Conservation (phyloP, 2,888 invertebrate genomes). For the Euspilapteryx auroguttella region DNA sequence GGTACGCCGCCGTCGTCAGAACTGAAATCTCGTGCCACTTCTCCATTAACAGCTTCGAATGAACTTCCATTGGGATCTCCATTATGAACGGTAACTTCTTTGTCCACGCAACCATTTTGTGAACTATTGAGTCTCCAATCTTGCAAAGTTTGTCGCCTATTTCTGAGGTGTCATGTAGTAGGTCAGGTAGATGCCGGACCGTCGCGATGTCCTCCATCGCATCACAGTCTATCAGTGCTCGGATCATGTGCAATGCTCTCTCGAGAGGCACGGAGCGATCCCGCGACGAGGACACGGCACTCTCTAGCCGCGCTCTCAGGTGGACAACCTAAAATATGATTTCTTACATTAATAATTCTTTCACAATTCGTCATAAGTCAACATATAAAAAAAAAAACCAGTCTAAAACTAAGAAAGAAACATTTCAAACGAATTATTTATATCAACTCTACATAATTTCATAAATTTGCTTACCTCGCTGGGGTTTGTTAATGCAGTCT, state of each 20-base stretch:
- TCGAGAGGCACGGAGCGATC: conserved; percentile 84
- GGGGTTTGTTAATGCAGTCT: conserved; percentile 92
- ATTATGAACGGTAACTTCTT: conserved; percentile 96
- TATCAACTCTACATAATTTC: no score
- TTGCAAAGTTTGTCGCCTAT: conserved; percentile 91
- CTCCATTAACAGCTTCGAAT: conserved; percentile 93
- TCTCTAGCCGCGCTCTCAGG: conserved; percentile 84
- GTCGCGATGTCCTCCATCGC: conserved; percentile 96
- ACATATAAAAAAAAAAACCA: no score
- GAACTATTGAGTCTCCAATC: conserved; percentile 97
- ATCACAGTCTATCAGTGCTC: conserved; percentile 93
- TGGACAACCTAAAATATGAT: conserved; percentile 65
- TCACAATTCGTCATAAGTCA: no score
- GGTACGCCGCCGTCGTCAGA: conserved; percentile 91
- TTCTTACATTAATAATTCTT: conserved; percentile 2
- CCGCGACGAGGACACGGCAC: conserved; percentile 82
- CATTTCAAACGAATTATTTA: no score
- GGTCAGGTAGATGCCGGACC: conserved; percentile 85
- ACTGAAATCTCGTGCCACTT: conserved; percentile 98
- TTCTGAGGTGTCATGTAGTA: conserved; percentile 88
- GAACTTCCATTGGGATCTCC: conserved; percentile 94
- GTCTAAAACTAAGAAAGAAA: no score
- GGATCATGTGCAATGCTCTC: conserved; percentile 85
- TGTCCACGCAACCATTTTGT: conserved; percentile 98
- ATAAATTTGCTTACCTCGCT: conserved; percentile 83